These are phyloP conservation scores for Orthonyx spaldingii DNA, from an alignment of 2,113 vertebrate species.

Conservation along the genomic window DNA sequence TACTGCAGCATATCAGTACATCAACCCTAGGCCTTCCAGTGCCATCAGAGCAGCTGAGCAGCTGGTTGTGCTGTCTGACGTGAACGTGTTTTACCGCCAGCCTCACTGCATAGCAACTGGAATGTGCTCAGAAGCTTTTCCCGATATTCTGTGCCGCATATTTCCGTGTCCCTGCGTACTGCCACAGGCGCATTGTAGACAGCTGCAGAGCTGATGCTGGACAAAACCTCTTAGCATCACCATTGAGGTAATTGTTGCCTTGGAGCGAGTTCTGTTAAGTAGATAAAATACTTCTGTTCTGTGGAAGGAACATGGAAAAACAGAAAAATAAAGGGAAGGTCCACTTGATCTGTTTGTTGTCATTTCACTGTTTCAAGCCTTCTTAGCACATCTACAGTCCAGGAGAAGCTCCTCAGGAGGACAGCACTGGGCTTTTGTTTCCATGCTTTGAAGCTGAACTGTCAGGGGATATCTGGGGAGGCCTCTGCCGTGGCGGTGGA, in stretches of 20 bases:
- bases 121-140: not conserved
- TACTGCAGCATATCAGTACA: not conserved
- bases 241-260: not conserved
- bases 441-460: not conserved
- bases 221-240: not conserved
- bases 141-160: rapidly evolving
- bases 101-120: not conserved
- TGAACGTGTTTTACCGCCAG: not conserved
- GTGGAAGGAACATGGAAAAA: not conserved
- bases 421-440: not conserved
- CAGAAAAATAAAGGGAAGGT: not conserved
- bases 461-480: not conserved
- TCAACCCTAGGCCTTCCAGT: not conserved
- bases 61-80: not conserved
- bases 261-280: not conserved
- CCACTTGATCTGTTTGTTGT: not conserved
- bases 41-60: not conserved
- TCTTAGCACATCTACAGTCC: not conserved
- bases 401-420: not conserved
- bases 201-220: not conserved
- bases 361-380: not conserved
- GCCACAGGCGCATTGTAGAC: not conserved
- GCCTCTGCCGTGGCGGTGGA: not conserved
- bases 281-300: not conserved
- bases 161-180: not conserved